These are phyloP conservation scores for Acomys russatus DNA, from an alignment of 2,797 vertebrate genomes.

Conservation along the genomic window DNA sequence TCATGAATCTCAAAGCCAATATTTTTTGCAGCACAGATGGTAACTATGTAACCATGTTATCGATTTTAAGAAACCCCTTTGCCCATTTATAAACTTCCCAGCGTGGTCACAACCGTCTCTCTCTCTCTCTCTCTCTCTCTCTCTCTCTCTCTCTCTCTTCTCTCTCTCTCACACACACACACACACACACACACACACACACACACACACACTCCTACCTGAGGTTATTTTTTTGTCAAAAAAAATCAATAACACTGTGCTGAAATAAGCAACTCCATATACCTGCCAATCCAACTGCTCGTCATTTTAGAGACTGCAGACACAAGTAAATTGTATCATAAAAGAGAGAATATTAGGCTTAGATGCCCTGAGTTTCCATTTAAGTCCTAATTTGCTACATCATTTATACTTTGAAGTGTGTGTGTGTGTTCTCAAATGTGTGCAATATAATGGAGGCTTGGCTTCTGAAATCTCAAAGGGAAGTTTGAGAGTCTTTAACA, in stretches of 20 bases:
- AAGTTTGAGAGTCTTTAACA: background rate
- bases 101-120: too few relatives aligned
- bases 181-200: background rate
- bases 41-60: conserved; percentile 12
- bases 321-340: background rate
- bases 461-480: background rate
- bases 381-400: conserved; percentile 36
- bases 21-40: background rate
- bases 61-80: conserved; percentile 4
- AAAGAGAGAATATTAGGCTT: background rate
- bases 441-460: background rate
- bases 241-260: conserved; percentile 57
- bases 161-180: background rate
- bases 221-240: conserved; percentile 75
- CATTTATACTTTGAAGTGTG: background rate
- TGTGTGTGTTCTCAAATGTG: background rate
- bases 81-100: background rate
- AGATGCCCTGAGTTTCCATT: conserved; percentile 5
- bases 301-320: conserved; percentile 65
- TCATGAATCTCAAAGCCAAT: conserved; percentile 40
- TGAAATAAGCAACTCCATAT: conserved; percentile 51
- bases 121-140: too few relatives aligned
- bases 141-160: too few relatives aligned
- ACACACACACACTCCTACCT: background rate
- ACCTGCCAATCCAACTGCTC: background rate